A percentile compares a stretch with the other conserved stretches of the same genome.
These are phyloP conservation scores for Acanthochromis polyacanthus DNA, from an alignment of 2,113 vertebrate species.

Conservation along the genomic window DNA sequence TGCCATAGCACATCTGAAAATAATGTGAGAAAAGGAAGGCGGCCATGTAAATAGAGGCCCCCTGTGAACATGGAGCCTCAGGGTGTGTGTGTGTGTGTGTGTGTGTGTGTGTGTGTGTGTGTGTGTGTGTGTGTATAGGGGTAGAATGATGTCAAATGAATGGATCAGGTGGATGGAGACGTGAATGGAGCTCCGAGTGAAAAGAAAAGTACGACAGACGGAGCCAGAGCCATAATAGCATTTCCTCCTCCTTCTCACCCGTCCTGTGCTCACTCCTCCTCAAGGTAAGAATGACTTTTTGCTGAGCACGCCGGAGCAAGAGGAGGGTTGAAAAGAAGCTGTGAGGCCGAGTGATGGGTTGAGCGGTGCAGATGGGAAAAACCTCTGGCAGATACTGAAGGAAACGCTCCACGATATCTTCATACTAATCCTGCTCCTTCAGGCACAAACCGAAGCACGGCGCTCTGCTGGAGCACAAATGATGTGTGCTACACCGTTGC, in stretches of 20 bases:
- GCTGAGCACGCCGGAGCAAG: conserved; percentile 38
- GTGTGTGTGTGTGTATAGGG: background rate
- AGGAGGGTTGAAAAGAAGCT: conserved; percentile 43
- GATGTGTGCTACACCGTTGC: conserved; percentile 1
- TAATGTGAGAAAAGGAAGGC: conserved; percentile 44
- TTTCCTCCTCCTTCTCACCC: conserved; percentile 54
- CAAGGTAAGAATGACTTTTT: conserved; percentile 48
- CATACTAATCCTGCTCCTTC: conserved; percentile 52
- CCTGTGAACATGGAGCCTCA: conserved; percentile 51
- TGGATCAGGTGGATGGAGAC: conserved; percentile 49
- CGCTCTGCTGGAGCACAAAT: conserved; percentile 26
- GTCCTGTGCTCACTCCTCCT: conserved; percentile 34
- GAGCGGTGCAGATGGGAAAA: conserved; percentile 33
- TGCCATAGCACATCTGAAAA: conserved; percentile 54
- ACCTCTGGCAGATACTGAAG: conserved; percentile 49
- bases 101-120: background rate
- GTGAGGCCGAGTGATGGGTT: conserved; percentile 20
- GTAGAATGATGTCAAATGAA: conserved; percentile 59
- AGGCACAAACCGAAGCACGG: conserved; percentile 12
- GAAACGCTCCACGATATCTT: conserved; percentile 30
- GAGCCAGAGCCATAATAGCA: conserved; percentile 53
- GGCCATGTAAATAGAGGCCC: conserved; percentile 50
- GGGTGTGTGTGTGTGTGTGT: conserved; percentile 14
- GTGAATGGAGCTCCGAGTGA: conserved; percentile 39
- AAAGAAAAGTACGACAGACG: conserved; percentile 51